Conservation (phyloP, 1,140 invertebrate genomes). For the Leguminivora glycinivorella region DNA sequence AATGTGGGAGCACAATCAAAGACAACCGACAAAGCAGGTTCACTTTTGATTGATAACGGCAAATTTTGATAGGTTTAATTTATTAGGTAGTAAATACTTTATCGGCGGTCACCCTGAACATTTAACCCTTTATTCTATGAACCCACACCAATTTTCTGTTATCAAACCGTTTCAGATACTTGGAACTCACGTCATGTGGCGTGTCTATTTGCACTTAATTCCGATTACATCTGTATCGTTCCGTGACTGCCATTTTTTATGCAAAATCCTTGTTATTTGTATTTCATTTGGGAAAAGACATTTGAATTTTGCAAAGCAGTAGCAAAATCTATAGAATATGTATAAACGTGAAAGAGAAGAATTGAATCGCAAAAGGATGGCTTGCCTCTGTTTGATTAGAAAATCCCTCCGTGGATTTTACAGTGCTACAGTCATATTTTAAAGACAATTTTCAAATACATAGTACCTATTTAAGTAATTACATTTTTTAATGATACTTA, state of each 20-base stretch:
- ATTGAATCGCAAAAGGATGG: background rate
- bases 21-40: too few species aligned
- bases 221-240: conserved; percentile 24
- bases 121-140: background rate
- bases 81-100: too few species aligned
- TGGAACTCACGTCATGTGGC: conserved; percentile 1
- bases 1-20: too few species aligned
- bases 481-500: too few species aligned
- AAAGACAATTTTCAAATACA: background rate
- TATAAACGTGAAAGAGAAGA: background rate
- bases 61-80: too few species aligned
- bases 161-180: conserved; percentile 19
- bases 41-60: too few species aligned
- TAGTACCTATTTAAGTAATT: too few species aligned
- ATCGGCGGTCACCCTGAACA: too few species aligned
- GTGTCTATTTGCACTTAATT: conserved; percentile 20
- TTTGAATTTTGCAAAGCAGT: background rate
- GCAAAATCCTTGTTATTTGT: background rate
- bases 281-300: background rate
- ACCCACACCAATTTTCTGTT: background rate
- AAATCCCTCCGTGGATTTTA: background rate
- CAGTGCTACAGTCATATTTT: background rate
- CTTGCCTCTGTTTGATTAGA: background rate
- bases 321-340: background rate
- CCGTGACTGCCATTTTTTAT: conserved; percentile 12